Conservation (phyloP, 2,888 invertebrate genomes). For the Lacanobia oleracea region DNA sequence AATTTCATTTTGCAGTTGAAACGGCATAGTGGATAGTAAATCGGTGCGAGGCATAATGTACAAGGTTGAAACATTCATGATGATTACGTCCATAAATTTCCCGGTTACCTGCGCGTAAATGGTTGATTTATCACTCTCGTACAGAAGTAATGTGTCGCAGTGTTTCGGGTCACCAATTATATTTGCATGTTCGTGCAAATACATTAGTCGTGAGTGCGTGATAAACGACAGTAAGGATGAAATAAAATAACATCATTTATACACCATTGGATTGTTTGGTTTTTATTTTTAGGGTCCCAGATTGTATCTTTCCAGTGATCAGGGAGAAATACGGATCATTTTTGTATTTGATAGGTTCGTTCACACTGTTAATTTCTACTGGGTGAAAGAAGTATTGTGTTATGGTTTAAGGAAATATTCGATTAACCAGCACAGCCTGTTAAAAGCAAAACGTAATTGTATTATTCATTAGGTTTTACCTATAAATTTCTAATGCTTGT, state of each 20-base stretch:
- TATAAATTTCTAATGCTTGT: too few relatives aligned
- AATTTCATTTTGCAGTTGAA: slow-evolving; percentile 60
- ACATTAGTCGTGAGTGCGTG: slow-evolving; percentile 57
- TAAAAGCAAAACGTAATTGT: too few relatives aligned
- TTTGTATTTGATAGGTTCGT: not conserved
- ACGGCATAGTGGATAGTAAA: slow-evolving; percentile 64
- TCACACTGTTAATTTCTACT: too few relatives aligned
- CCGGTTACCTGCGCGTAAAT: slow-evolving; percentile 77
- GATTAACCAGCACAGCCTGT: too few relatives aligned
- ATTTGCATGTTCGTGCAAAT: slow-evolving; percentile 62
- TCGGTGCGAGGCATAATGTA: slow-evolving; percentile 69
- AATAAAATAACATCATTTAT: slow-evolving; percentile 51
- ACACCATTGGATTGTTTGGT: slow-evolving; percentile 31
- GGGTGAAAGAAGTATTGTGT: too few relatives aligned
- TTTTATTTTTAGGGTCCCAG: slow-evolving; percentile 21
- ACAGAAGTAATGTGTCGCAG: slow-evolving; percentile 72
- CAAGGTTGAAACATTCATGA: slow-evolving; percentile 77
- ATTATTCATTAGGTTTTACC: too few relatives aligned
- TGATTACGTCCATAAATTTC: slow-evolving; percentile 82
- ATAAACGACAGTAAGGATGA: slow-evolving; percentile 54
- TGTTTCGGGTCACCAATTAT: slow-evolving; percentile 69
- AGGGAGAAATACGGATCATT: not conserved
- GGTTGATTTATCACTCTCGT: slow-evolving; percentile 76
- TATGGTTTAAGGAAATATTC: too few relatives aligned
- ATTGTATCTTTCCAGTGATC: slow-evolving; percentile 19